Conservation (phyloP, 2,113 vertebrate species). For the Garra rufa region DNA sequence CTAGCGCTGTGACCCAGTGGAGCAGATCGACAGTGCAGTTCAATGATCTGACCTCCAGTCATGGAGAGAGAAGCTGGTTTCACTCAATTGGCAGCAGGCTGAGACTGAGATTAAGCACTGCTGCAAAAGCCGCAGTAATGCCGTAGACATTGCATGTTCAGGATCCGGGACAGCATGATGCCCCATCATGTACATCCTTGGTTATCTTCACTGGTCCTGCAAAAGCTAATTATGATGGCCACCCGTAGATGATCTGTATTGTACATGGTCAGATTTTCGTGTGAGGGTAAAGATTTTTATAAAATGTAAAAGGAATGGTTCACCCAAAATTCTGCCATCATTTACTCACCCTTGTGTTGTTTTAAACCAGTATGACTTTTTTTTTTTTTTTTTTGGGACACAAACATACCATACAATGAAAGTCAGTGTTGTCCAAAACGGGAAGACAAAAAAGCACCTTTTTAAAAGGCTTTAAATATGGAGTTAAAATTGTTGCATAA, state of each 20-base stretch:
- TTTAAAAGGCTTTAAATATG: too few relatives aligned
- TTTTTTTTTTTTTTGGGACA: too few relatives aligned
- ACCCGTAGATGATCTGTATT: background rate
- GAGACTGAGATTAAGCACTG: background rate
- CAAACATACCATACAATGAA: too few relatives aligned
- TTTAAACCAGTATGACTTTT: too few relatives aligned
- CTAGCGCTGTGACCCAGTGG: background rate
- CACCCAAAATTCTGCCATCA: too few relatives aligned
- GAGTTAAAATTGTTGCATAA: too few relatives aligned
- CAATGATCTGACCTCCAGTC: slow-evolving; percentile 39
- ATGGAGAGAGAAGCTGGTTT: slow-evolving; percentile 8
- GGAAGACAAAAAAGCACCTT: too few relatives aligned
- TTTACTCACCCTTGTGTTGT: too few relatives aligned
- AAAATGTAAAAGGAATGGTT: too few relatives aligned
- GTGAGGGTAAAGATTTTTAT: background rate
- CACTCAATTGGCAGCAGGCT: slow-evolving; percentile 1
- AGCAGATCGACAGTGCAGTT: slow-evolving; percentile 26
- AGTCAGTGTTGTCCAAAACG: too few relatives aligned
- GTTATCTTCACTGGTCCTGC: background rate
- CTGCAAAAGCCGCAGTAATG: slow-evolving; percentile 10
- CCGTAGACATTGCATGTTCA: slow-evolving; percentile 44
- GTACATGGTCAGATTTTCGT: background rate
- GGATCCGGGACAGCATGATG: background rate
- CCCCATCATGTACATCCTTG: background rate
- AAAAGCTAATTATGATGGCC: background rate